Conservation (phyloP, 1,140 invertebrate species). For the Campoletis sonorensis region DNA sequence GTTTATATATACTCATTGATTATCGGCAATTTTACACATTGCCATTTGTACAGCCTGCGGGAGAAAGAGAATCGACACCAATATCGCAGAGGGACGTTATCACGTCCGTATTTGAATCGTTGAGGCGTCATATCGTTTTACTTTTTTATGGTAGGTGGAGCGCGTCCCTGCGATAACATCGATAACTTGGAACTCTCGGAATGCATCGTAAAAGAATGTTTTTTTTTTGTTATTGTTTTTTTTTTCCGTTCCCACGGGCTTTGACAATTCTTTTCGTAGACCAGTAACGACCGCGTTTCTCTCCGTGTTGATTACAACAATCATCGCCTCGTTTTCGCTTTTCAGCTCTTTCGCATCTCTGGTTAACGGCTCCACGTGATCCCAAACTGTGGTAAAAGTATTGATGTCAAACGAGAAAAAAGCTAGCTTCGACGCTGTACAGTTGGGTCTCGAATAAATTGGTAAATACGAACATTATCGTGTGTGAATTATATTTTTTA, state of each 20-base stretch:
- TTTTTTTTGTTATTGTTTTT: neutral
- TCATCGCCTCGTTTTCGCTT: slow-evolving; percentile 19
- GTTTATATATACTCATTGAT: neutral
- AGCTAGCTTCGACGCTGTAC: neutral
- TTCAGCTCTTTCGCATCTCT: slow-evolving; percentile 1
- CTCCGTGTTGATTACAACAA: slow-evolving; percentile 18
- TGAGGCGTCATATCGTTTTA: slow-evolving; percentile 12
- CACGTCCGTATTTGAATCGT: slow-evolving; percentile 23
- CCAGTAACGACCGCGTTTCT: neutral
- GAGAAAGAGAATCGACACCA: neutral
- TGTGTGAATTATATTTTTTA: neutral
- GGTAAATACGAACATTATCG: neutral
- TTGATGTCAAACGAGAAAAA: neutral
- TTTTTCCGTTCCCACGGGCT: neutral
- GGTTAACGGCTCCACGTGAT: neutral
- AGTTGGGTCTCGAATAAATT: neutral
- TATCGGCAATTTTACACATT: slow-evolving; percentile 7
- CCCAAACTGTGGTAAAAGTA: neutral
- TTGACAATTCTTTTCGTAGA: neutral
- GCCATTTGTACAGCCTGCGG: slow-evolving; percentile 13
- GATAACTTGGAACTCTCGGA: slow-evolving; percentile 16
- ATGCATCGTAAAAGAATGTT: slow-evolving; percentile 9
- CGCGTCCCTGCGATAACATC: slow-evolving; percentile 8
- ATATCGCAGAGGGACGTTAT: neutral
- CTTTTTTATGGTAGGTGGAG: slow-evolving; percentile 11